These are phyloP conservation scores for Dicycla oo DNA, from an alignment of 2,888 invertebrate genomes.

Conservation along the genomic window DNA sequence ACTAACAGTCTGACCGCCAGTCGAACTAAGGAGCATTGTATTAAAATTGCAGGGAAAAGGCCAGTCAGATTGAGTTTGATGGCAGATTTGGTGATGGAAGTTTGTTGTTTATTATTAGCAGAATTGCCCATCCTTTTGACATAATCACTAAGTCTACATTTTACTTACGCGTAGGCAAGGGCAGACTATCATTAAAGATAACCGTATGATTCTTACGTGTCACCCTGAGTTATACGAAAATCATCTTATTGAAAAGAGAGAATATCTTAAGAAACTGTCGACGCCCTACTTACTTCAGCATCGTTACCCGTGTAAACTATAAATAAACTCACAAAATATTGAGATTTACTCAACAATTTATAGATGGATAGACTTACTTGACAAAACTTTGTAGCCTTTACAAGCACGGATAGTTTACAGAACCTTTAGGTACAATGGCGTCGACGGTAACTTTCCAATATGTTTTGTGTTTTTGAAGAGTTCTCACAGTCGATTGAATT, in stretches of 20 bases:
- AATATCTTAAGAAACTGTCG: too few relatives aligned
- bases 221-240: background rate
- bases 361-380: background rate
- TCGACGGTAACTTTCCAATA: slow-evolving; percentile 7
- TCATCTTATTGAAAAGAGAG: background rate
- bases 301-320: background rate
- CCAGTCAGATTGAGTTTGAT: too few relatives aligned
- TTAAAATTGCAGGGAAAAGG: too few relatives aligned
- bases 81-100: background rate
- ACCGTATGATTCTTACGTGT: background rate
- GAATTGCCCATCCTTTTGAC: background rate
- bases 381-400: background rate
- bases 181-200: background rate
- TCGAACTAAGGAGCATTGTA: too few relatives aligned
- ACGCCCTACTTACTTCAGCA: background rate
- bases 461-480: slow-evolving; percentile 21
- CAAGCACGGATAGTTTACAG: slow-evolving; percentile 23
- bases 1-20: too few relatives aligned
- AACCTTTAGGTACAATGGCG: slow-evolving; percentile 11
- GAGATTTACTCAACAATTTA: slow-evolving; percentile 1
- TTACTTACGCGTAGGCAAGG: too few relatives aligned
- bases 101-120: background rate
- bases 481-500: slow-evolving; percentile 26
- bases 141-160: background rate
- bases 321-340: slow-evolving; percentile 1